Conservation (phyloP, 2,888 invertebrate species). For the Sphaerophoria rueppellii region DNA sequence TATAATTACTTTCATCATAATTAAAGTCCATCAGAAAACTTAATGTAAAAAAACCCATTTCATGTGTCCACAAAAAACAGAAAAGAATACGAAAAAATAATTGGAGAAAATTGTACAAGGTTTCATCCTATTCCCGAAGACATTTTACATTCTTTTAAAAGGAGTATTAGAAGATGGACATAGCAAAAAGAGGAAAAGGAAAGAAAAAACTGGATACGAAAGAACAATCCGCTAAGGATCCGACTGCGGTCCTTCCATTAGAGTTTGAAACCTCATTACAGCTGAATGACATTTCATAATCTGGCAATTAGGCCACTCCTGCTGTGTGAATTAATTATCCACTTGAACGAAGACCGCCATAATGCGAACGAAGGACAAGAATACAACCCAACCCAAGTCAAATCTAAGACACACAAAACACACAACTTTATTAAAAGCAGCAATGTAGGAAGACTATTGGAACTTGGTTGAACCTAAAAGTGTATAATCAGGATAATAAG, state of each 20-base stretch:
- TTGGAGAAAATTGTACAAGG: conserved; percentile 7
- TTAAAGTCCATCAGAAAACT: conserved; percentile 45
- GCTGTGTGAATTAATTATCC: conserved; percentile 74
- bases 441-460: not conserved
- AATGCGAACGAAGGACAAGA: conserved; percentile 40
- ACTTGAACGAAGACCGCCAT: conserved; percentile 56
- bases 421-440: conserved; percentile 56
- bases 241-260: conserved; percentile 35
- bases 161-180: not conserved
- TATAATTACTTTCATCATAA: conserved; percentile 66
- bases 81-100: conserved; percentile 8
- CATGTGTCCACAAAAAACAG: conserved; percentile 3
- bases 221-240: conserved; percentile 39
- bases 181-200: not conserved
- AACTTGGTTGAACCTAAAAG: not conserved
- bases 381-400: conserved; percentile 18
- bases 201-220: not conserved
- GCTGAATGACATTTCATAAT: conserved; percentile 71
- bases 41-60: conserved; percentile 1
- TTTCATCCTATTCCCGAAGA: conserved; percentile 14
- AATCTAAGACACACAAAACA: conserved; percentile 25
- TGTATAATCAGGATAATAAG: conserved; percentile 68
- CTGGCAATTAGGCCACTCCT: conserved; percentile 69
- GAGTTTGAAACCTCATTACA: conserved; percentile 61
- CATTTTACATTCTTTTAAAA: not conserved